A percentile compares a stretch with the other conserved stretches of the same genome.
Evolutionary conservation across 2,113 vertebrate genomes (phyloP).

Genomic region (Apteryx owenii): DNA sequence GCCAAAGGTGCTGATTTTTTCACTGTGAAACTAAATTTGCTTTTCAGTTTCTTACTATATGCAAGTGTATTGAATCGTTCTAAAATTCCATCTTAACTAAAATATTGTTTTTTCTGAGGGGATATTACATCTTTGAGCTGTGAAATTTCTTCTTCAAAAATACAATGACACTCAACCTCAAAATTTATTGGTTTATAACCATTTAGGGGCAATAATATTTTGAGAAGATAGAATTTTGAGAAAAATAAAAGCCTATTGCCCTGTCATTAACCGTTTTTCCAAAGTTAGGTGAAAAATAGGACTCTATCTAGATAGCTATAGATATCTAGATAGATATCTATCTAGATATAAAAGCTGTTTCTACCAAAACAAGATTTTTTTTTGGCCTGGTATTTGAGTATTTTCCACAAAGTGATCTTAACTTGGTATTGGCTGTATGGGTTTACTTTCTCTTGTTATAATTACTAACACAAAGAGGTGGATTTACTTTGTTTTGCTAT

Average conservation of each 20-base stretch:
- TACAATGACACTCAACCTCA: not conserved
- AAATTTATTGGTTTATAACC: not conserved
- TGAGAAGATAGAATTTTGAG: not conserved
- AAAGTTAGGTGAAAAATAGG: not conserved
- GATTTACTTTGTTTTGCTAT: not conserved
- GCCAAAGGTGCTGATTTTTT: not conserved
- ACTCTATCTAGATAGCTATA: no score
- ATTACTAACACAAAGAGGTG: no score
- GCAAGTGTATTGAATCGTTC: not conserved
- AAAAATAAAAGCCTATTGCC: not conserved
- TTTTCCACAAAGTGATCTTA: not conserved
- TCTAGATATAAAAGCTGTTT: not conserved
- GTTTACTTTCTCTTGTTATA: not conserved
- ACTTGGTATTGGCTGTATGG: not conserved
- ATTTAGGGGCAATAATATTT: not conserved
- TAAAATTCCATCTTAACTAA: not conserved
- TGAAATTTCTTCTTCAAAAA: not conserved
- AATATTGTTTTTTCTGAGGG: not conserved
- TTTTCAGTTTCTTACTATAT: not conserved
- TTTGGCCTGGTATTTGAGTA: not conserved
- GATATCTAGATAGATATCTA: no score
- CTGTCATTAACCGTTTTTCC: not conserved
- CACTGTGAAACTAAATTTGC: not conserved
- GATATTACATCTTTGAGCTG: not conserved
- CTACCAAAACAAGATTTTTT: not conserved